Conservation (phyloP, 2,888 invertebrate genomes). For the Dryomyza anilis region DNA sequence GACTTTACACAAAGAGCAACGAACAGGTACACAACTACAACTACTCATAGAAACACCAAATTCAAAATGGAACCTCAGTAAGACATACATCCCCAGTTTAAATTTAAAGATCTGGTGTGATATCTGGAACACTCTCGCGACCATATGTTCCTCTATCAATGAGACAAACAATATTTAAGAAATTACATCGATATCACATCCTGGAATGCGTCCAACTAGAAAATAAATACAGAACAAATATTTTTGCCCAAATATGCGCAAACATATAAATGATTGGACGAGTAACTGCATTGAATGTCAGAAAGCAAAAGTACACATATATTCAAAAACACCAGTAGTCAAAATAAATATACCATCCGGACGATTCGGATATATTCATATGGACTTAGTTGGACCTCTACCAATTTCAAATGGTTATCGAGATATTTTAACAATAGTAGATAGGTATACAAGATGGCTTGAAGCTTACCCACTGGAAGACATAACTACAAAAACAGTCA, state of each 20-base stretch:
- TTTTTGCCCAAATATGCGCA: background rate
- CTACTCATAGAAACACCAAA: background rate
- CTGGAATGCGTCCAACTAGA: background rate
- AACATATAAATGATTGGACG: background rate
- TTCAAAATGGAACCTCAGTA: background rate
- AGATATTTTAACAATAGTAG: too few relatives aligned
- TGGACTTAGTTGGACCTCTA: background rate
- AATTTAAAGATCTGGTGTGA: background rate
- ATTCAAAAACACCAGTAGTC: background rate
- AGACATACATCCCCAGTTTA: background rate
- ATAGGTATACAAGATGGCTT: too few relatives aligned
- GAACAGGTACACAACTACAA: background rate
- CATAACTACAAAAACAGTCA: background rate
- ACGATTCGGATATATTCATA: background rate
- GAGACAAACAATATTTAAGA: background rate
- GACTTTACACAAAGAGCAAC: background rate
- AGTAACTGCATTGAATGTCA: background rate
- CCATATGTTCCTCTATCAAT: background rate
- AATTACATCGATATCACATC: background rate
- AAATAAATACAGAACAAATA: background rate
- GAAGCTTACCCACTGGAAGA: too few relatives aligned
- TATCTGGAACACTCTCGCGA: background rate
- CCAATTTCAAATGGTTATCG: too few relatives aligned
- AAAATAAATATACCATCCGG: background rate
- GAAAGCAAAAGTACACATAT: background rate